Evolutionary conservation across 2,888 invertebrate species (phyloP), one percentile per base, ranked within the genome.

Genomic region (Ametastegia equiseti): DNA sequence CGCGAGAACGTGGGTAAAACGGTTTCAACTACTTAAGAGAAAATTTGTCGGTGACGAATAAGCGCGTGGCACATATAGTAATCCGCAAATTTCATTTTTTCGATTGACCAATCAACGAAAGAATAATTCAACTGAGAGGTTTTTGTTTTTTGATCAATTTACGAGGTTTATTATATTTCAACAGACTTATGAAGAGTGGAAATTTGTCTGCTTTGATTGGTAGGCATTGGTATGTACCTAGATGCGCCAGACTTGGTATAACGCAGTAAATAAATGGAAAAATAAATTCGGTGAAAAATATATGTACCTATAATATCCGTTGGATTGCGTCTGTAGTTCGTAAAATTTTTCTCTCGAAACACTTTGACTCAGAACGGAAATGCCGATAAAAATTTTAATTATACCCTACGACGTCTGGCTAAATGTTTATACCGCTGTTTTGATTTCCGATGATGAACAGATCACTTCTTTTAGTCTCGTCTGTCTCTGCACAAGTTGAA

Each of bases 351-450:
- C n/a, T 67, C 19, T 67, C 67, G 23, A 54, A 36, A 23, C 23
- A 67, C 36, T 67, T 67, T 67, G 19, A 67, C 39, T 11, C 39
- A 39, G 67, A 67, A n/a, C 39, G 39, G n/a, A 13, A 39, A 39
- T 42, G 67, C n/a, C 36, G 67, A 67, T 67, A 36, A 67, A 67
- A 39, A 19, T 54, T 67, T 67, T 42, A n/a, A n/a, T 67, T 3
- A 67, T 19, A 23, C n/a, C 67, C n/a, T 11, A 36, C 3, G 36
- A 67, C 67, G 39, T 36, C 36, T 67, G 67, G 23, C 39, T 13
- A 19, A 39, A 67, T 67, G n/a, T 67, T 42, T 67, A 39, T 39
- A 15, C 6, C 6, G 1, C 54, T 13, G 7, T 50, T 50, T 13
- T 50, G 6, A 1, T 54, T 7, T n/a, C 4, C 7, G n/a, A 54